Percentiles rank a stretch among this genome's conserved stretches.
These are phyloP conservation scores for Caenorhabditis afra DNA, from an alignment of 2,888 invertebrate species.

Conservation along the genomic window DNA sequence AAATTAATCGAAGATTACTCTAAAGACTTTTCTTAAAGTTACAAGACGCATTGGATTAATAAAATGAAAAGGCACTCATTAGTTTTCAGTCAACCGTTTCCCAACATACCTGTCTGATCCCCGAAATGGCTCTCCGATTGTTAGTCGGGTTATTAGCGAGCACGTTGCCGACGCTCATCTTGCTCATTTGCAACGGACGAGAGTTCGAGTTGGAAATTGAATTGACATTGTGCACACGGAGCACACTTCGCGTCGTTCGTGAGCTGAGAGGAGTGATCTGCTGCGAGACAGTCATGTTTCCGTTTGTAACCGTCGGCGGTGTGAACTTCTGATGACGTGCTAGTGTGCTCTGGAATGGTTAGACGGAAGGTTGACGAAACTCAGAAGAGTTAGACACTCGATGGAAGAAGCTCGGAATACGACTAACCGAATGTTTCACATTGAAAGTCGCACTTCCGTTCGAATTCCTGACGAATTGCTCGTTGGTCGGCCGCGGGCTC, in stretches of 20 bases:
- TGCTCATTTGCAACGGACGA: slow-evolving; percentile 16
- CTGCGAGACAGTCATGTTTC: slow-evolving; percentile 10
- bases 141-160: not conserved
- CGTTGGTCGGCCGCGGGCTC: slow-evolving; percentile 45
- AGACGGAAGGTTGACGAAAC: not conserved
- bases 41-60: too few relatives aligned
- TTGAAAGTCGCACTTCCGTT: slow-evolving; percentile 52
- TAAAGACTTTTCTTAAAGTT: too few relatives aligned
- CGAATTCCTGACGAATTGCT: slow-evolving; percentile 49
- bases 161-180: not conserved
- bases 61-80: too few relatives aligned
- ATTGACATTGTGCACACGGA: slow-evolving; percentile 56
- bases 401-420: not conserved
- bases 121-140: slow-evolving; percentile 15
- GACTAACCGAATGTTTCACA: slow-evolving; percentile 57
- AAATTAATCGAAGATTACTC: not conserved
- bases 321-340: slow-evolving; percentile 32
- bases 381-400: slow-evolving; percentile 4
- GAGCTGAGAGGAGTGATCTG: slow-evolving; percentile 35
- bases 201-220: slow-evolving; percentile 13
- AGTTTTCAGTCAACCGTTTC: too few relatives aligned
- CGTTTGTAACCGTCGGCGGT: slow-evolving; percentile 5
- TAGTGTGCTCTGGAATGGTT: slow-evolving; percentile 38
- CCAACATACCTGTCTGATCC: slow-evolving; percentile 12
- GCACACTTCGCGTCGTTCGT: slow-evolving; percentile 45